Conservation (phyloP, 2,113 vertebrate genomes). For the Erythrocercus mccallii region DNA sequence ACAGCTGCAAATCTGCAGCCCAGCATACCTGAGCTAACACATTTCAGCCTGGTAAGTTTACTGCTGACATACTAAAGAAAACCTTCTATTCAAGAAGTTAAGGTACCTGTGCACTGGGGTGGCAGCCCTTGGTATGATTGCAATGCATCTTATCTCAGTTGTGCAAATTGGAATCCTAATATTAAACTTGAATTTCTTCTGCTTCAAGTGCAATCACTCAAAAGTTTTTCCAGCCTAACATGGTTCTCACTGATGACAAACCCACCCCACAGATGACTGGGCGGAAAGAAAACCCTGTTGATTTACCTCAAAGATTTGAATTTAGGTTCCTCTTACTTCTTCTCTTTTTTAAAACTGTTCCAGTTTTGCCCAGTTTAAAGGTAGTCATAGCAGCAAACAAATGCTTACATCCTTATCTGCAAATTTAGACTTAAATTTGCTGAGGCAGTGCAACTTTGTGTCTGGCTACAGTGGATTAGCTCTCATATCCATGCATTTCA, state of each 20-base stretch:
- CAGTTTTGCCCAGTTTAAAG: background rate
- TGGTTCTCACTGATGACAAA: background rate
- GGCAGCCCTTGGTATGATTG: background rate
- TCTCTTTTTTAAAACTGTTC: background rate
- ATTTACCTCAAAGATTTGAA: background rate
- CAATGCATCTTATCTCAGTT: background rate
- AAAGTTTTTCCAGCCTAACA: background rate
- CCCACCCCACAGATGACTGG: background rate
- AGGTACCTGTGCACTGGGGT: background rate
- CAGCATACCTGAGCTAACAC: background rate
- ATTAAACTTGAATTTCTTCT: background rate
- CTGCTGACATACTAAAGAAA: background rate
- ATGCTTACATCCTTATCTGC: background rate
- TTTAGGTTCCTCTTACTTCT: background rate
- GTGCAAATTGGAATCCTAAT: background rate
- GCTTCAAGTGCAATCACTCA: background rate
- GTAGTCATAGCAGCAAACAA: constrained; percentile 9
- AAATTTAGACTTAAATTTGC: background rate
- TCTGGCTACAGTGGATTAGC: background rate
- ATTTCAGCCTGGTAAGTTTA: background rate
- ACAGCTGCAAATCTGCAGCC: background rate
- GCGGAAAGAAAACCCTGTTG: background rate
- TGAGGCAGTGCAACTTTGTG: background rate
- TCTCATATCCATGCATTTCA: background rate
- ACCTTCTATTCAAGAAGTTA: background rate